Evolutionary conservation across 1,140 invertebrate genomes (phyloP), one percentile per base, ranked within the genome.

Genomic region (Battus philenor): DNA sequence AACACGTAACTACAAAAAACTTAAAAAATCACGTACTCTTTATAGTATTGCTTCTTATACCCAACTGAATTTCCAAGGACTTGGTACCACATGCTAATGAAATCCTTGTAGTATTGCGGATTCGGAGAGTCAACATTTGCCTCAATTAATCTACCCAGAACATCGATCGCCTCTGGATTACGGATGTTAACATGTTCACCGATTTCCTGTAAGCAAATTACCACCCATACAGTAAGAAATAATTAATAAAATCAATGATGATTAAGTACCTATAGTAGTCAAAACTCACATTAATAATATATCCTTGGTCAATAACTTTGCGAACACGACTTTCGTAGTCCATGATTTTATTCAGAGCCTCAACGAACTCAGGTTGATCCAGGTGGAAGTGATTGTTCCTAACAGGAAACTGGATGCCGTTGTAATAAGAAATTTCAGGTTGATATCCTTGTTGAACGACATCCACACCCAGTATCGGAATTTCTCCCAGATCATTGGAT

Each of bases 131-230:
- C 90, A 0, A 76, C 81, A 59, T 92, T 93, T 7, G 88, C 88
- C 87, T 94, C 90, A 36, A 94, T 88, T 1, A 93, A 54, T 54
- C 90, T 89, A 13, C 89, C 91, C n/a, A 94, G 77, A 32, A 88
- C 75, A 50, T 91, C 87, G 47, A 92, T 71, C 16, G 86, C 80
- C 10, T 90, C 84, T 2, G 86, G 74, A 4, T 72, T 79, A 54
- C 82, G 80, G 5, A 92, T 65, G 38, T 85, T 63, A 13, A 90
- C 57, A 24, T 75, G 76, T 26, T 88, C 76, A 39, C 88, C 87
- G n/a, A 86, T 58, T 10, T 63, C 58, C 71, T 89, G 16, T 7
- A 86, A 55, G 10, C 2, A 20, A 6, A 20, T n/a, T n/a, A n/a
- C n/a, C n/a, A n/a, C n/a, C n/a, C n/a, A 20, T 3, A 20, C 2